Evolutionary conservation across 2,113 vertebrate genomes (phyloP), one percentile per base, ranked within the genome.

Genomic region (Solenodon paradoxus): DNA sequence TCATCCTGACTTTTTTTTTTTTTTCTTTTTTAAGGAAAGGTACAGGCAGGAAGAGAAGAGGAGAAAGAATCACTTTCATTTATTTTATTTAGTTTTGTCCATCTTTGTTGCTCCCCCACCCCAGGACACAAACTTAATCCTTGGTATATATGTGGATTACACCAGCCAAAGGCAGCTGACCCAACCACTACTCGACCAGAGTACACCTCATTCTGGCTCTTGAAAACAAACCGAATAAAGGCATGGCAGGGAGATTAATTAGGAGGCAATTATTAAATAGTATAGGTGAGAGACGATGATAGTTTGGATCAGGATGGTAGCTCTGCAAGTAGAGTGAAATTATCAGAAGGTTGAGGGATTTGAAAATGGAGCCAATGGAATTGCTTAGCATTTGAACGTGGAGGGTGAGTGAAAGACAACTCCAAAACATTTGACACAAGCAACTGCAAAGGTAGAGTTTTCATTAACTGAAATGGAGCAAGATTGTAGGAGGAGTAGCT

Each of bases 281-380:
- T 57, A n/a, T 5, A 35, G 16, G 40, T 94, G 59, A 94, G 53
- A 88, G 72, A 85, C 79, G 69, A 42, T 55, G 38, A 22, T 79
- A 17, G 10, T 78, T 94, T 85, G 45, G 15, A 74, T 15, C 45
- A 77, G 11, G n/a, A 26, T 63, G 20, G 79, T 79, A 78, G 61
- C 35, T 92, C 38, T 69, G 69, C 35, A 64, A 2, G 47, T 68
- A 28, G 17, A 83, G 55, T 92, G 35, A 92, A 72, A 72, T 35
- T 9, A 94, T 87, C 47, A n/a, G n/a, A n/a, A n/a, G n/a, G n/a
- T 40, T 40, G 72, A 63, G 45, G 35, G 26, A 72, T 68, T 51
- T 92, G n/a, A 94, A 94, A 96, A 42, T 47, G 61, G 40, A 90
- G 20, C 32, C 68, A 72, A 42, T 19, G 57, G 28, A 93, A 87